phyloP scores from a whole-genome alignment of 2,113 vertebrate genomes.

The Rattus norvegicus region GRCr8 NC_086020.1:15703001-15703500 shows the following conservation, averaged over 20 bases:
- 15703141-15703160: neutral
- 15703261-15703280: neutral
- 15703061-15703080: neutral
- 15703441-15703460: neutral
- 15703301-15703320: neutral
- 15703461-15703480: neutral
- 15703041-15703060: neutral
- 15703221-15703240: neutral
- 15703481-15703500: neutral
- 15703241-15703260: neutral
- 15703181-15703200: neutral
- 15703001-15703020: neutral
- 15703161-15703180: neutral
- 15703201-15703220: neutral
- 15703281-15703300: neutral
- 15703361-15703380: neutral
- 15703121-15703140: neutral
- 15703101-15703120: neutral
- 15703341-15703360: neutral
- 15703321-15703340: neutral
- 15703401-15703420: neutral
- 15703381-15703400: neutral
- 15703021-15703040: neutral
- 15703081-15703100: neutral
- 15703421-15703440: neutral